Percentiles rank a stretch among this genome's conserved stretches.
These are phyloP conservation scores for Alexandromys fortis DNA, from an alignment of 2,113 vertebrate species.

Conservation along the genomic window DNA sequence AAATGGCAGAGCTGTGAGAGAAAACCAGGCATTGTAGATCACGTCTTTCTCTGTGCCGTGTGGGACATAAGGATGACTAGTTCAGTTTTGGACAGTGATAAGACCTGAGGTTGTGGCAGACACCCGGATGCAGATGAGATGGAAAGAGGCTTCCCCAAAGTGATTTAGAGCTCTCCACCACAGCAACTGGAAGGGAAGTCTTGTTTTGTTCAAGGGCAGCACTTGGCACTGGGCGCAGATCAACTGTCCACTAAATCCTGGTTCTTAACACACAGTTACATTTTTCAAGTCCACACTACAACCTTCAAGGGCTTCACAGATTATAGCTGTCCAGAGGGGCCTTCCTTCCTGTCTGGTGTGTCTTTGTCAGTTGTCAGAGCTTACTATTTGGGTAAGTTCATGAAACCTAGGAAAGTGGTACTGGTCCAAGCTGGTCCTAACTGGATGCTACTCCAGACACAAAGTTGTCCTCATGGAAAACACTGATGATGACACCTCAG, in stretches of 20 bases:
- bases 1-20: neutral
- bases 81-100: conserved; percentile 8
- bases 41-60: conserved; percentile 14
- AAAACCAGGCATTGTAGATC: neutral
- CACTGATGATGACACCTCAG: conserved; percentile 95
- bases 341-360: neutral
- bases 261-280: neutral
- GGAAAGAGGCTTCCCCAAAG: conserved; percentile 49
- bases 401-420: neutral
- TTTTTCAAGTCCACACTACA: neutral
- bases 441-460: neutral
- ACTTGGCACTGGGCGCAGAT: neutral
- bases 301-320: conserved; percentile 1
- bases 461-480: conserved; percentile 85
- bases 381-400: neutral
- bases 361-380: neutral
- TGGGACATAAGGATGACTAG: conserved; percentile 35
- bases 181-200: neutral
- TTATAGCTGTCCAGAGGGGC: neutral
- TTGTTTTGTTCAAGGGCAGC: neutral
- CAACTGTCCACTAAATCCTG: neutral
- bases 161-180: conserved; percentile 11
- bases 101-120: conserved; percentile 44
- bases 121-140: conserved; percentile 12
- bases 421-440: neutral